phyloP scores from a whole-genome alignment of 2,888 invertebrate species.

The Vannuccia rotundouncinata region DNA sequence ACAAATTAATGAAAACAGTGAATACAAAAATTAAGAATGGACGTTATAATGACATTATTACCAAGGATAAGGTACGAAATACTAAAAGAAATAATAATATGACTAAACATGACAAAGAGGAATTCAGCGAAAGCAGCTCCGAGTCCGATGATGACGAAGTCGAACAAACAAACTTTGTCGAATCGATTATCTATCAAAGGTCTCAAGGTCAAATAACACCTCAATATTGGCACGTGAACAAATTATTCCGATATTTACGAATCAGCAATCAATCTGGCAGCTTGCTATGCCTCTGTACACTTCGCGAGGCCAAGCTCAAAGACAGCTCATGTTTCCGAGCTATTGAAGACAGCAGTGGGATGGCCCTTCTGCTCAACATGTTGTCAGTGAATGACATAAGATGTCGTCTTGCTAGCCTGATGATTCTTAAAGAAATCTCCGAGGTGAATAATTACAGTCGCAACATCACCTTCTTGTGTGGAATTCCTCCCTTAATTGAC shows the following conservation, averaged over 20 bases:
- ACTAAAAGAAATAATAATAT: neutral
- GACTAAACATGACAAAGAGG: neutral
- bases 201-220: constrained; percentile 28
- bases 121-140: constrained; percentile 24
- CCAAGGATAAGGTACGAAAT: neutral
- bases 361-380: constrained; percentile 19
- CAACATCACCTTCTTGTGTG: constrained; percentile 25
- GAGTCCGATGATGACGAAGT: constrained; percentile 35
- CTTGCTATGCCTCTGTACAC: constrained; percentile 10
- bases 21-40: neutral
- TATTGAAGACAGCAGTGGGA: constrained; percentile 35
- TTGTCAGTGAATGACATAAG: constrained; percentile 28
- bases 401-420: constrained; percentile 28
- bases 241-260: constrained; percentile 27
- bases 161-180: constrained; percentile 27
- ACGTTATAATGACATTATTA: constrained; percentile 21
- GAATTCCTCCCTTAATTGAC: constrained; percentile 18
- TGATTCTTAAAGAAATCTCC: constrained; percentile 19
- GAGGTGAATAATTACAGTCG: constrained; percentile 24
- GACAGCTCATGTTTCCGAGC: constrained; percentile 12
- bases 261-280: constrained; percentile 20
- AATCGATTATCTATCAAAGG: constrained; percentile 33
- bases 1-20: constrained; percentile 29
- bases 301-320: constrained; percentile 18
- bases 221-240: constrained; percentile 27